Percentiles rank a stretch among this genome's conserved stretches.
Evolutionary conservation across 2,797 vertebrate genomes (phyloP).

Genomic region (Schizopygopsis pylzovi): DNA sequence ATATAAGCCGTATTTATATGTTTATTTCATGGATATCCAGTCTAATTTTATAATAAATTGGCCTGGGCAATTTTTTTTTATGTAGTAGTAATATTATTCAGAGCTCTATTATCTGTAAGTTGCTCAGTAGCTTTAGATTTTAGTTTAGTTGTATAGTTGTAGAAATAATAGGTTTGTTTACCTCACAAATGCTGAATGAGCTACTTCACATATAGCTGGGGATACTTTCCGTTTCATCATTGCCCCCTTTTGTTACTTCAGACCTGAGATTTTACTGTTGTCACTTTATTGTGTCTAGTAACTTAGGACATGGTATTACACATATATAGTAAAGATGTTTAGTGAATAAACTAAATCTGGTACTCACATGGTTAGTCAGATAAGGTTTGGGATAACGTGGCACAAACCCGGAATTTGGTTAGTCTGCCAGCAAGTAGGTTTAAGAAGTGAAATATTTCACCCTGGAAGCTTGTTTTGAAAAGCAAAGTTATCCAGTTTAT

Average conservation of each 20-base stretch:
- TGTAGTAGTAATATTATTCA: not conserved
- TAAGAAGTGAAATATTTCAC: not conserved
- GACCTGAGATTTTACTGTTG: conserved; percentile 4
- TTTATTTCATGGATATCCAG: not conserved
- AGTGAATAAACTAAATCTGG: not conserved
- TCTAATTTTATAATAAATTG: too few relatives aligned
- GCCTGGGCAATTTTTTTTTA: too few relatives aligned
- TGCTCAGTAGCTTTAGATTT: not conserved
- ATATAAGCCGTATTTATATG: not conserved
- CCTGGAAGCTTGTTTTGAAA: not conserved
- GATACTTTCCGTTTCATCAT: not conserved
- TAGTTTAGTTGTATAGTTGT: not conserved
- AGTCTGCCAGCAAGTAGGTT: not conserved
- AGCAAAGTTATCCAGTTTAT: not conserved
- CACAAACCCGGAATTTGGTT: not conserved
- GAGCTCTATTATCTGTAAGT: not conserved
- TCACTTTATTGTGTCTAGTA: conserved; percentile 21
- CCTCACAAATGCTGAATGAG: too few relatives aligned
- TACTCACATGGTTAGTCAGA: not conserved
- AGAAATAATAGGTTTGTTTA: not conserved
- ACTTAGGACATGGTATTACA: conserved; percentile 19
- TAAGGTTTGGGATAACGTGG: conserved; percentile 1
- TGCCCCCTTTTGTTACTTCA: not conserved
- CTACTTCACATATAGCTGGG: not conserved
- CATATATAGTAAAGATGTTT: not conserved